Evolutionary conservation across 2,888 invertebrate genomes (phyloP).

Genomic region (Parochlus steinenii): DNA sequence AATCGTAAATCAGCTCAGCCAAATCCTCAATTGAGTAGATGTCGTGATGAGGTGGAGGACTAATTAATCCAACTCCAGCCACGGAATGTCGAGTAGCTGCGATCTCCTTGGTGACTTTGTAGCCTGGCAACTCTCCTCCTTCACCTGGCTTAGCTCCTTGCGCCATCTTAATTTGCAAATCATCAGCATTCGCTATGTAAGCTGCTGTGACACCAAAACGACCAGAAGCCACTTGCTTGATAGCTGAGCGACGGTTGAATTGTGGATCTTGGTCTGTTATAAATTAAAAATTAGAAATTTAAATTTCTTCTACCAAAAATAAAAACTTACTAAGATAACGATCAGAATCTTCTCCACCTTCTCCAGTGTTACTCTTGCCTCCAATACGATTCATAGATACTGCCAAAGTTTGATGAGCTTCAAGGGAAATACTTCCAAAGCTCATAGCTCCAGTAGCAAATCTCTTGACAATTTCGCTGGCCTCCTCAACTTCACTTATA

Average conservation of each 20-base stretch:
- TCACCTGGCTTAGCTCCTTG: conserved; percentile 99
- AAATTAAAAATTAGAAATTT: no score
- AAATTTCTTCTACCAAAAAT: no score
- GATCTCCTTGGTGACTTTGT: conserved; percentile 85
- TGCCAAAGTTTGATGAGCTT: conserved; percentile 89
- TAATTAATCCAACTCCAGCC: conserved; percentile 91
- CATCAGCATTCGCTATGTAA: conserved; percentile 93
- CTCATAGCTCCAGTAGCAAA: conserved; percentile 74
- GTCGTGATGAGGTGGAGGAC: conserved; percentile 98
- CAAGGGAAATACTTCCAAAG: conserved; percentile 90
- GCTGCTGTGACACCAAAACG: conserved; percentile 96
- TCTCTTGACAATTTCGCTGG: conserved; percentile 80
- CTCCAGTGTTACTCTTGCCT: conserved; percentile 97
- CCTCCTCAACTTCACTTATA: conserved; percentile 79
- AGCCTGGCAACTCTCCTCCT: conserved; percentile 90
- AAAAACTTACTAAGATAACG: conserved; percentile 42
- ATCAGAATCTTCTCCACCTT: conserved; percentile 79
- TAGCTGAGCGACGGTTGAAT: conserved; percentile 77
- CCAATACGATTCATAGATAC: conserved; percentile 95
- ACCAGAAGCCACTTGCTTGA: conserved; percentile 98
- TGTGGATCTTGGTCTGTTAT: conserved; percentile 50
- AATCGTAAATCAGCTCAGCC: conserved; percentile 93
- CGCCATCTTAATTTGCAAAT: conserved; percentile 99
- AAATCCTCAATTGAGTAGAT: conserved; percentile 99
- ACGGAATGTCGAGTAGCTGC: conserved; percentile 92